A percentile compares a stretch with the other conserved stretches of the same genome.
These are phyloP conservation scores for Spodoptera litura DNA, from an alignment of 1,140 invertebrate genomes.

Conservation along the genomic window DNA sequence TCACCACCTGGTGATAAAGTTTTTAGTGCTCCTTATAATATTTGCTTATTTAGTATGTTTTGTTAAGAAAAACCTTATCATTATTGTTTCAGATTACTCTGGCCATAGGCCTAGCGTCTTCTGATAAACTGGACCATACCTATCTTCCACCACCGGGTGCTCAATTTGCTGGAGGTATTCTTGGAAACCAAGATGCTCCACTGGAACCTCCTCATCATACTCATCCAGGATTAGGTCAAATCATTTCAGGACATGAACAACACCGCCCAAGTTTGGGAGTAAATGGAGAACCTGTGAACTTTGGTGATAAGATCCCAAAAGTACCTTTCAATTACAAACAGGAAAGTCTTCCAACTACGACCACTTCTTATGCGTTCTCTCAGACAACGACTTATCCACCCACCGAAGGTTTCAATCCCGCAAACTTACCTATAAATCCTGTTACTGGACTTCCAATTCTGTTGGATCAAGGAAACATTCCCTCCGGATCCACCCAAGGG, in stretches of 20 bases:
- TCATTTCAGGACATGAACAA: neutral
- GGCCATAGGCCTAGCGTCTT: conserved; percentile 52
- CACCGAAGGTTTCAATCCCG: conserved; percentile 11
- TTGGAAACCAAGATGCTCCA: conserved; percentile 59
- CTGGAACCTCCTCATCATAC: conserved; percentile 57
- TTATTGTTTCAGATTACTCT: conserved; percentile 61
- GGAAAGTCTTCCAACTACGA: conserved; percentile 51
- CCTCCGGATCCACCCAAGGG: neutral
- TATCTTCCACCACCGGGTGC: conserved; percentile 72
- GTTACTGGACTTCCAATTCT: conserved; percentile 12
- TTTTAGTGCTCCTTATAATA: too few relatives aligned
- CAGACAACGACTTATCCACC: conserved; percentile 58
- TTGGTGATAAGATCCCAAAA: conserved; percentile 20
- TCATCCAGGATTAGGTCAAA: conserved; percentile 10
- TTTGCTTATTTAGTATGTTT: too few relatives aligned
- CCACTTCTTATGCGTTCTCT: conserved; percentile 57
- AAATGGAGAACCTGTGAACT: conserved; percentile 14
- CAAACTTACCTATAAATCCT: conserved; percentile 11
- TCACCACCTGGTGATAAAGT: too few relatives aligned
- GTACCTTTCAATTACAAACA: conserved; percentile 21
- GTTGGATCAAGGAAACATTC: neutral
- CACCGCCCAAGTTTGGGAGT: neutral
- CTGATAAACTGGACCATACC: conserved; percentile 66
- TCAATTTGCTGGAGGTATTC: conserved; percentile 59
- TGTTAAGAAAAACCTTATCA: neutral